Evolutionary conservation across 2,113 vertebrate species (phyloP).

Genomic region (Monopterus albus): DNA sequence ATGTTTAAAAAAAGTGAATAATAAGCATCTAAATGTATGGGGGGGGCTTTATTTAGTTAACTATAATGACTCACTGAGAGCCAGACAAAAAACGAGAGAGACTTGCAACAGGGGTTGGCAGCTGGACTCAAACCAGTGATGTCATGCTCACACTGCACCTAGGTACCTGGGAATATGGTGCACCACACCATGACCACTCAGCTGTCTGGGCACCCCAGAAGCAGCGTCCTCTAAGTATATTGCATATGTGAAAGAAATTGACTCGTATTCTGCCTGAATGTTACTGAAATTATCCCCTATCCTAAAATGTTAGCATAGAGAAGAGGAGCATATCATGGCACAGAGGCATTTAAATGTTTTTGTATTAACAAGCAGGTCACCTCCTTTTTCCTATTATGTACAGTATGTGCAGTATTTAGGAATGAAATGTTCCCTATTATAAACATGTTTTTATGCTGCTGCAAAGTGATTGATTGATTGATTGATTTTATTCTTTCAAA

Average conservation of each 20-base stretch:
- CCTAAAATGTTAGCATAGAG: not conserved
- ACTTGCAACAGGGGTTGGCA: too few species aligned
- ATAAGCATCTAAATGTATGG: not conserved
- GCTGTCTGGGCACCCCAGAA: too few species aligned
- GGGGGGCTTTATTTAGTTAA: too few species aligned
- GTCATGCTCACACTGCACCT: too few species aligned
- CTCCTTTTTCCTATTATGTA: not conserved
- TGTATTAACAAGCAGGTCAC: not conserved
- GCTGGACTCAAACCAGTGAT: too few species aligned
- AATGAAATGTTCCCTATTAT: conserved; percentile 18
- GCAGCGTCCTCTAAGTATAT: not conserved
- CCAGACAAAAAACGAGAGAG: too few species aligned
- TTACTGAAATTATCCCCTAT: not conserved
- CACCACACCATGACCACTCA: too few species aligned
- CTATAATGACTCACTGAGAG: too few species aligned
- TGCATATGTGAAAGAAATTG: not conserved
- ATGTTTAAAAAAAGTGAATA: not conserved
- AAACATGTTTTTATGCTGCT: conserved; percentile 34
- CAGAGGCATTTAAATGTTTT: not conserved
- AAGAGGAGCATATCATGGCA: not conserved
- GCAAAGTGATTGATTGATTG: too few species aligned
- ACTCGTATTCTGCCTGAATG: not conserved
- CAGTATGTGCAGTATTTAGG: not conserved
- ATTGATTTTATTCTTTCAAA: too few species aligned
- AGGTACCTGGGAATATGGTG: too few species aligned